phyloP scores from a whole-genome alignment of 2,797 vertebrate genomes.

The Cyclopterus lumpus region DNA sequence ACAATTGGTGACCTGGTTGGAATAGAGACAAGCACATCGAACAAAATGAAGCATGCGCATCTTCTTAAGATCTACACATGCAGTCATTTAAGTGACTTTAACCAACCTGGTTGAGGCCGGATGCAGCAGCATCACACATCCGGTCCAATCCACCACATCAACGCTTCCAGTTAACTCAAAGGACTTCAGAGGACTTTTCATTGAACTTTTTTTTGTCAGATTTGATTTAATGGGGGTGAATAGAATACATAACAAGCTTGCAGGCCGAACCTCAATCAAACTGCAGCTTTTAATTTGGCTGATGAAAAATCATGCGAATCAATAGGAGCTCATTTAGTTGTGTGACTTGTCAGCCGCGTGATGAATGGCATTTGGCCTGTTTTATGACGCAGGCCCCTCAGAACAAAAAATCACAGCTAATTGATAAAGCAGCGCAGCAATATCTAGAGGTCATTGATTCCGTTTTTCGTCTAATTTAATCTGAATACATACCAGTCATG shows the following conservation, averaged over 20 bases:
- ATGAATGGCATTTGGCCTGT: conserved; percentile 66
- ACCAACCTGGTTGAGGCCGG: not conserved
- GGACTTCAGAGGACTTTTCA: conserved; percentile 19
- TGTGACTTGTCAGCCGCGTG: conserved; percentile 75
- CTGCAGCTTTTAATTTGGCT: conserved; percentile 74
- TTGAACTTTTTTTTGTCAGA: conserved; percentile 28
- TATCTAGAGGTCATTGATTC: conserved; percentile 74
- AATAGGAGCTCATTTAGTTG: conserved; percentile 75
- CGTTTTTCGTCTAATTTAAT: conserved; percentile 71
- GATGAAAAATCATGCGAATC: conserved; percentile 78
- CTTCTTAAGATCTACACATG: not conserved
- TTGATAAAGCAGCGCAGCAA: conserved; percentile 69
- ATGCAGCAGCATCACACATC: not conserved
- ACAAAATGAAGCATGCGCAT: not conserved
- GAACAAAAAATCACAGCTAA: conserved; percentile 72
- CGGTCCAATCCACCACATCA: not conserved
- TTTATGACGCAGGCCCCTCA: conserved; percentile 62
- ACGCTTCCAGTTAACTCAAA: not conserved
- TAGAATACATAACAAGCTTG: conserved; percentile 39
- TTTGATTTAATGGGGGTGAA: conserved; percentile 51
- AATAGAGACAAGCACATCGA: not conserved
- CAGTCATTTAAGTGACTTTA: not conserved
- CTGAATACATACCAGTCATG: conserved; percentile 66
- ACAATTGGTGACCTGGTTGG: not conserved
- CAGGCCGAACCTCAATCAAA: conserved; percentile 55